phyloP scores from a whole-genome alignment of 2,888 invertebrate genomes.

The Hymenopus coronatus region DNA sequence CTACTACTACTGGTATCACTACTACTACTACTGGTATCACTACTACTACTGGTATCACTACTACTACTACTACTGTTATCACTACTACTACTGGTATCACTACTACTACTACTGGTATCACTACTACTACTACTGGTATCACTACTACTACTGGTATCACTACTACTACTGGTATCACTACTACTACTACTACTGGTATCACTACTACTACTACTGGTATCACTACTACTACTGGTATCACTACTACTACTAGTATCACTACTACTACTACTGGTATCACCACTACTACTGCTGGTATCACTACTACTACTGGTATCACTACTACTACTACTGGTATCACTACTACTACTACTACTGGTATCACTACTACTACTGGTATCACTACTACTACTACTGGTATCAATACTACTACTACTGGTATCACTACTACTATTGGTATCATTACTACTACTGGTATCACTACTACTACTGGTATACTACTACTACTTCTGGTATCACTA shows the following conservation, averaged over 20 bases:
- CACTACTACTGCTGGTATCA: neutral
- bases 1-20: too few species aligned
- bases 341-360: neutral
- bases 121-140: neutral
- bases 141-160: neutral
- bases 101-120: neutral
- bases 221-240: neutral
- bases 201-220: neutral
- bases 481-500: too few species aligned
- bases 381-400: too few species aligned
- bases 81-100: constrained; percentile 1
- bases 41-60: neutral
- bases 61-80: neutral
- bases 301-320: neutral
- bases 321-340: neutral
- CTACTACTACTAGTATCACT: neutral
- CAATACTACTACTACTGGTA: neutral
- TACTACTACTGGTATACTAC: neutral
- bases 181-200: neutral
- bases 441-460: neutral
- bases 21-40: neutral
- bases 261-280: neutral
- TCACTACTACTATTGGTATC: neutral
- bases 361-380: neutral
- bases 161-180: neutral